Evolutionary conservation across 2,113 vertebrate genomes (phyloP).

Genomic region (Gadus macrocephalus): DNA sequence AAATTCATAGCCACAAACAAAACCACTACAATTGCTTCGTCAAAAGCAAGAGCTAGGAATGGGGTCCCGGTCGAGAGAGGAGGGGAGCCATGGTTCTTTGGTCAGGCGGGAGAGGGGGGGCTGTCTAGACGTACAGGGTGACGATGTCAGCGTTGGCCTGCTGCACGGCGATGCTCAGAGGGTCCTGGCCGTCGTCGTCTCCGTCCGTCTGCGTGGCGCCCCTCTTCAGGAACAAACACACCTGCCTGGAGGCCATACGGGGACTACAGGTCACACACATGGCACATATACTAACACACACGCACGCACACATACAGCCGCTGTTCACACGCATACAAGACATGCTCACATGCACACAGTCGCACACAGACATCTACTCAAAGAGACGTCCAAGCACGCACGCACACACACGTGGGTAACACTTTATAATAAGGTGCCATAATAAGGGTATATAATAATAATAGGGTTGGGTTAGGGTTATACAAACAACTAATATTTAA

Average conservation of each 20-base stretch:
- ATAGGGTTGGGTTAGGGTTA: too few relatives aligned
- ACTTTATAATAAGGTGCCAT: too few relatives aligned
- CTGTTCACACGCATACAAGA: background rate
- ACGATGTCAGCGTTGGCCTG: slow-evolving; percentile 96
- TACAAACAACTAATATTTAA: too few relatives aligned
- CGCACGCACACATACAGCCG: background rate
- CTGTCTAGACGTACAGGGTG: slow-evolving; percentile 79
- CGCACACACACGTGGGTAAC: too few relatives aligned
- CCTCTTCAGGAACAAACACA: slow-evolving; percentile 93
- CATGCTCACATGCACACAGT: background rate
- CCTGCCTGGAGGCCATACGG: slow-evolving; percentile 76
- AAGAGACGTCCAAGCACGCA: too few relatives aligned
- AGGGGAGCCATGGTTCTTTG: too few relatives aligned
- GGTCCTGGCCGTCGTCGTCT: slow-evolving; percentile 89
- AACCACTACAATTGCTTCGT: too few relatives aligned
- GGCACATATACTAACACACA: background rate
- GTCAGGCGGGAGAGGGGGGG: too few relatives aligned
- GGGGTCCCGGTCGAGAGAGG: too few relatives aligned
- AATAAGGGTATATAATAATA: too few relatives aligned
- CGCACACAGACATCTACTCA: too few relatives aligned
- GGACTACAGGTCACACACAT: slow-evolving; percentile 4
- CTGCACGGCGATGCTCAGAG: slow-evolving; percentile 89
- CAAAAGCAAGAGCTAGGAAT: background rate
- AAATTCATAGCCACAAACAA: too few relatives aligned
- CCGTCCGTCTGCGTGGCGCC: slow-evolving; percentile 86